Evolutionary conservation across 2,113 vertebrate species (phyloP).

Genomic region (Calyptomena viridis): DNA sequence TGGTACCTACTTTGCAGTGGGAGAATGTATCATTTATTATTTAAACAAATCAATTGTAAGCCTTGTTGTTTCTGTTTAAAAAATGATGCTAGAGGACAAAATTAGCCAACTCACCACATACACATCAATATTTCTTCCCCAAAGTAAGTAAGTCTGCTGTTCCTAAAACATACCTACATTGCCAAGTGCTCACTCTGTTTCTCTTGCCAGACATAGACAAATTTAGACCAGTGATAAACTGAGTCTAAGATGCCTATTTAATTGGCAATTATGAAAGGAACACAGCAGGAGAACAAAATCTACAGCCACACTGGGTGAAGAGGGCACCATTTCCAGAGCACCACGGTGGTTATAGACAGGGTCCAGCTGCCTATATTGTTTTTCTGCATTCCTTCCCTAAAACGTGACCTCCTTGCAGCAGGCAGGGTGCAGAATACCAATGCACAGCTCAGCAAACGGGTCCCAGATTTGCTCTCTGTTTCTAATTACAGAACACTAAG

Average conservation of each 20-base stretch:
- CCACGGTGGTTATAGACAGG: background rate
- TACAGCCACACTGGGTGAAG: background rate
- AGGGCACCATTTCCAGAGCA: background rate
- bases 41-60: slow-evolving; percentile 31
- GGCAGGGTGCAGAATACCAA: background rate
- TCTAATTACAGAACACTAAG: background rate
- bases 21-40: slow-evolving; percentile 31
- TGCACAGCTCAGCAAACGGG: background rate
- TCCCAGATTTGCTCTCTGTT: background rate
- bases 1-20: background rate
- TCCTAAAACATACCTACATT: background rate
- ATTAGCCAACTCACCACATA: background rate
- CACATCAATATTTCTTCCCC: background rate
- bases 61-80: slow-evolving; percentile 11
- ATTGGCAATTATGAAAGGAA: slow-evolving; percentile 9
- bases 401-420: background rate
- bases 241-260: background rate
- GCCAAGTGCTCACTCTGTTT: slow-evolving; percentile 13
- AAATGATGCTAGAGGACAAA: slow-evolving; percentile 3
- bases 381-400: background rate
- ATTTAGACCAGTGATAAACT: slow-evolving; percentile 13
- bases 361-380: background rate
- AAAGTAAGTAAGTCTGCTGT: background rate
- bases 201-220: background rate
- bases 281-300: background rate